Conservation (phyloP, 1,140 invertebrate genomes). For the Mylabris phalerata region DNA sequence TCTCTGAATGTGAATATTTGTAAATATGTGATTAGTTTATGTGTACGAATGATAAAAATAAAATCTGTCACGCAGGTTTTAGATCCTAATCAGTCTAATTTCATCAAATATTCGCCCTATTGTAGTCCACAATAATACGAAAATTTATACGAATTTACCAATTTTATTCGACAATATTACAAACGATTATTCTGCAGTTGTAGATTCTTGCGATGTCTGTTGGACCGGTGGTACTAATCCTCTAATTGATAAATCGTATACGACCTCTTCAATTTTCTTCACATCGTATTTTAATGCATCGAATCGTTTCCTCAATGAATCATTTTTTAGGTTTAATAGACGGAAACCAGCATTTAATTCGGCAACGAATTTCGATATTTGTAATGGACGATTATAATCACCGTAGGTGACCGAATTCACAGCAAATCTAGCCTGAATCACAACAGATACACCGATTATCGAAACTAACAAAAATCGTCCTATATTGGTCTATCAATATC, state of each 20-base stretch:
- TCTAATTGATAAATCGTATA: conserved; percentile 86
- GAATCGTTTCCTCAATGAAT: conserved; percentile 77
- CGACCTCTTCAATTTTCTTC: conserved; percentile 92
- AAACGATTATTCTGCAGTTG: conserved; percentile 2
- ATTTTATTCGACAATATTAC: no score
- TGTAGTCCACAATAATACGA: no score
- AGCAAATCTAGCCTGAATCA: conserved; percentile 64
- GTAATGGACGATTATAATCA: conserved; percentile 69
- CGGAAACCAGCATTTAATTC: conserved; percentile 84
- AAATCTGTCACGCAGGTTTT: conserved; percentile 37
- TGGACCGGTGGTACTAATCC: conserved; percentile 53
- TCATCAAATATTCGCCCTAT: no score
- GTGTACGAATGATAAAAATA: conserved; percentile 41
- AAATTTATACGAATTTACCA: no score
- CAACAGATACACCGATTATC: no score
- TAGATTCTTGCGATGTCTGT: neutral
- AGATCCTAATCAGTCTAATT: conserved; percentile 15
- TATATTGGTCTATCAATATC: neutral
- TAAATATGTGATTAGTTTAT: conserved; percentile 42
- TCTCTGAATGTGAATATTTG: conserved; percentile 41
- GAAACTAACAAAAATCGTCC: neutral
- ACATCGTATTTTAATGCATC: conserved; percentile 90
- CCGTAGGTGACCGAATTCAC: conserved; percentile 84
- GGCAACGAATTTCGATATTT: conserved; percentile 79
- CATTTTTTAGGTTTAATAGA: conserved; percentile 87